Percentiles rank a stretch among this genome's conserved stretches.
These are phyloP conservation scores for Heterochromis multidens DNA, from an alignment of 2,113 vertebrate genomes.

Conservation along the genomic window DNA sequence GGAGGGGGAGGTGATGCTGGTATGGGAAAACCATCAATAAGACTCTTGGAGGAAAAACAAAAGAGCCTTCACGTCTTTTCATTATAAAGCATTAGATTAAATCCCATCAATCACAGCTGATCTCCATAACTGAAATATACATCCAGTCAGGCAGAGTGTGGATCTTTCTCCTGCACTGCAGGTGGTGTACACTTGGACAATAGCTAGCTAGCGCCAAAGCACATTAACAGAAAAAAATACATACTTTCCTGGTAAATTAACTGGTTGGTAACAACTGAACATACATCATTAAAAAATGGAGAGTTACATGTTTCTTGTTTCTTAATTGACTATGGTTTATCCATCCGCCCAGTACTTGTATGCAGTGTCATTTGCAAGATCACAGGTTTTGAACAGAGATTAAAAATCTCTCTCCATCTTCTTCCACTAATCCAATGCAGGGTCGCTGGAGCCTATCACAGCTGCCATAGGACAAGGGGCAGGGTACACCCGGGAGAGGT, in stretches of 20 bases:
- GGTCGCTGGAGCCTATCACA: no score
- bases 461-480: no score
- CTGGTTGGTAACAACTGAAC: not conserved
- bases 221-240: not conserved
- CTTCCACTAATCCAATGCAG: no score
- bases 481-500: no score
- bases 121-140: slow-evolving; percentile 1
- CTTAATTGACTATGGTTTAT: not conserved
- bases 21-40: slow-evolving; percentile 36
- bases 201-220: not conserved
- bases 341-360: no score
- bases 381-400: not conserved
- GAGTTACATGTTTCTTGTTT: no score
- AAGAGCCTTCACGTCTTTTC: slow-evolving; percentile 46
- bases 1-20: not conserved
- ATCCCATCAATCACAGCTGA: slow-evolving; percentile 35
- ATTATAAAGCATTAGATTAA: slow-evolving; percentile 57
- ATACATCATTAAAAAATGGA: no score
- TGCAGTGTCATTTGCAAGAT: not conserved
- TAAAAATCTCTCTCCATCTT: no score
- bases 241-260: slow-evolving; percentile 33
- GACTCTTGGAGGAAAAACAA: slow-evolving; percentile 53
- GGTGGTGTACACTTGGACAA: not conserved
- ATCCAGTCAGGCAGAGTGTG: not conserved
- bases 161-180: not conserved